Percentiles rank a stretch among this genome's conserved stretches.
Evolutionary conservation across 2,888 invertebrate genomes (phyloP).

Genomic region (Papilio demoleus): DNA sequence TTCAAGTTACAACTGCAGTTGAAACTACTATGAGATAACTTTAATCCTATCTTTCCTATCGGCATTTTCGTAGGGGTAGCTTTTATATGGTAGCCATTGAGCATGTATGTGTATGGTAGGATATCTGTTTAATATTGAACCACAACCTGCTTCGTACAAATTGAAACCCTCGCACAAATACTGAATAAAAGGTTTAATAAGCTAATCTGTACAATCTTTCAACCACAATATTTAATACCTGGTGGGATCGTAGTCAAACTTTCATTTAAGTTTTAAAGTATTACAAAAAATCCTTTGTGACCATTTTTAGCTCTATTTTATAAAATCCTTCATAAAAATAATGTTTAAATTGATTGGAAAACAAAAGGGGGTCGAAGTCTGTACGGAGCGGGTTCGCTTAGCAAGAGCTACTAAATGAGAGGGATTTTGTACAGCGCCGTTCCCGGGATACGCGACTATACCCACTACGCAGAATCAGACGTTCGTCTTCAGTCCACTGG

Average conservation of each 20-base stretch:
- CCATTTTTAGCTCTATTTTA: too few relatives aligned
- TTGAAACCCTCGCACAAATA: too few relatives aligned
- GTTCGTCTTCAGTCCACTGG: slow-evolving; percentile 88
- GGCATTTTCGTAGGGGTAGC: slow-evolving; percentile 14
- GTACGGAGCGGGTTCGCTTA: neutral
- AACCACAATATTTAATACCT: too few relatives aligned
- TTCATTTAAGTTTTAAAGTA: neutral
- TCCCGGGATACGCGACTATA: slow-evolving; percentile 91
- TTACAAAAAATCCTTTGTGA: neutral
- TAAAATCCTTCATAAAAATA: slow-evolving; percentile 2
- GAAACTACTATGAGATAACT: neutral
- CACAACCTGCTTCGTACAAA: slow-evolving; percentile 11
- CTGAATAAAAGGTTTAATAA: neutral
- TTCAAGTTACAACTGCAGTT: neutral
- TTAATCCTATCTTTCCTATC: slow-evolving; percentile 1
- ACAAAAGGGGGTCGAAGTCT: neutral
- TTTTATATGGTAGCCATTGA: slow-evolving; percentile 33
- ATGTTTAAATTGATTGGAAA: neutral
- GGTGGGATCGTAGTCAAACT: too few relatives aligned
- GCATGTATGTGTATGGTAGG: slow-evolving; percentile 14
- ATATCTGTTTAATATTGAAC: neutral
- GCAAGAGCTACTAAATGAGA: neutral
- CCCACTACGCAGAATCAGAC: slow-evolving; percentile 91
- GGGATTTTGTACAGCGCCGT: slow-evolving; percentile 73
- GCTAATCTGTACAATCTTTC: too few relatives aligned